These are phyloP conservation scores for Eustalomyia histrio DNA, from an alignment of 2,888 invertebrate genomes.

Conservation along the genomic window DNA sequence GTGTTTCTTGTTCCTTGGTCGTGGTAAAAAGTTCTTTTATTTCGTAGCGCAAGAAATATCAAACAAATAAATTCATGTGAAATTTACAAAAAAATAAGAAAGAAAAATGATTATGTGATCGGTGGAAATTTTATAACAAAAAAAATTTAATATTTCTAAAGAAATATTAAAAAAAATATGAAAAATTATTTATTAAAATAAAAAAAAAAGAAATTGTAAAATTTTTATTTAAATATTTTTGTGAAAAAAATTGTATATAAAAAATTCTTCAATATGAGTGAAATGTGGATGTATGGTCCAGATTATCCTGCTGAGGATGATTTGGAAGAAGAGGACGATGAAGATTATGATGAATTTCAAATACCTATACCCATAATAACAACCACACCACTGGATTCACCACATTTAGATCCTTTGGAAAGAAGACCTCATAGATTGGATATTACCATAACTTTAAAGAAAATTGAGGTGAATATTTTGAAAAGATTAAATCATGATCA, in stretches of 20 bases:
- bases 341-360: constrained; percentile 59
- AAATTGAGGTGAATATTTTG: constrained; percentile 54
- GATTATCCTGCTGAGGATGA: constrained; percentile 55
- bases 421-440: constrained; percentile 49
- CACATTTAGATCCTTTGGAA: constrained; percentile 19
- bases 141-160: constrained; percentile 6
- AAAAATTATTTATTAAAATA: constrained; percentile 6
- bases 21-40: constrained; percentile 47
- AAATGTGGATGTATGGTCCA: constrained; percentile 63
- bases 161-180: constrained; percentile 13
- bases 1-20: constrained; percentile 54
- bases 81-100: constrained; percentile 3
- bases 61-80: background rate
- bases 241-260: constrained; percentile 1
- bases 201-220: constrained; percentile 16
- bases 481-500: too few species aligned
- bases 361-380: constrained; percentile 54
- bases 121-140: background rate
- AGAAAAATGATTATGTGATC: constrained; percentile 28
- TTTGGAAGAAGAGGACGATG: constrained; percentile 51
- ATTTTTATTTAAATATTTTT: constrained; percentile 6
- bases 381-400: constrained; percentile 31
- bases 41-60: constrained; percentile 10
- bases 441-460: constrained; percentile 60
- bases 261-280: constrained; percentile 57